Conservation (phyloP, 2,797 vertebrate species). For the Siniperca obscura region DNA sequence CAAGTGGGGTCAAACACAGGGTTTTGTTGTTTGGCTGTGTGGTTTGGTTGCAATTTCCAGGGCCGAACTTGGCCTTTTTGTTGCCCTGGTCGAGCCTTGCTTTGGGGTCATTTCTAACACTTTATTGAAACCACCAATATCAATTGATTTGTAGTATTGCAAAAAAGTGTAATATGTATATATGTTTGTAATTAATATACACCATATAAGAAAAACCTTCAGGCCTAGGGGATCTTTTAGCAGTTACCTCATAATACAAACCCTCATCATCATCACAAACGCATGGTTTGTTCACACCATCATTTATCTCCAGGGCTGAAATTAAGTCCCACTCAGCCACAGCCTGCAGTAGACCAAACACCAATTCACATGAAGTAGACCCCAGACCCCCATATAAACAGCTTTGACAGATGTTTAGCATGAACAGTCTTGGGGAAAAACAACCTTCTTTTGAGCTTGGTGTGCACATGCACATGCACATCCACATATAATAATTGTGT, state of each 20-base stretch:
- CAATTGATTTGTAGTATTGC: background rate
- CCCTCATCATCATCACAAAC: background rate
- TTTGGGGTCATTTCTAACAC: background rate
- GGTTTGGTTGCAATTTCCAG: background rate
- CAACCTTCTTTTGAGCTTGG: background rate
- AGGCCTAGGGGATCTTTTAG: background rate
- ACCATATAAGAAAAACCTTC: background rate
- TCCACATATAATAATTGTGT: background rate
- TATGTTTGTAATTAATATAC: conserved; percentile 2
- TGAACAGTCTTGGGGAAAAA: conserved; percentile 3
- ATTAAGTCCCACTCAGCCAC: conserved; percentile 30
- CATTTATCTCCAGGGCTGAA: conserved; percentile 30
- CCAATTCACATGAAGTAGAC: conserved; percentile 37
- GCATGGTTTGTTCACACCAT: conserved; percentile 12
- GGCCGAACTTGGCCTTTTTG: conserved; percentile 10
- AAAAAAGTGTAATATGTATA: background rate
- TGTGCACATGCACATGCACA: conserved; percentile 15
- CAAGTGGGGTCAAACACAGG: background rate
- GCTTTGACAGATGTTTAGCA: conserved; percentile 52
- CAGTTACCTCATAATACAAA: too few relatives aligned
- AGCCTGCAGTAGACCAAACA: conserved; percentile 27
- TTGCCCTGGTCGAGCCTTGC: background rate
- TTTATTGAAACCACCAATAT: background rate
- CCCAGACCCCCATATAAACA: conserved; percentile 34
- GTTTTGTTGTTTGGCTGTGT: conserved; percentile 19